Evolutionary conservation across 2,888 invertebrate species (phyloP).

Genomic region (Dicyrtomina minuta): DNA sequence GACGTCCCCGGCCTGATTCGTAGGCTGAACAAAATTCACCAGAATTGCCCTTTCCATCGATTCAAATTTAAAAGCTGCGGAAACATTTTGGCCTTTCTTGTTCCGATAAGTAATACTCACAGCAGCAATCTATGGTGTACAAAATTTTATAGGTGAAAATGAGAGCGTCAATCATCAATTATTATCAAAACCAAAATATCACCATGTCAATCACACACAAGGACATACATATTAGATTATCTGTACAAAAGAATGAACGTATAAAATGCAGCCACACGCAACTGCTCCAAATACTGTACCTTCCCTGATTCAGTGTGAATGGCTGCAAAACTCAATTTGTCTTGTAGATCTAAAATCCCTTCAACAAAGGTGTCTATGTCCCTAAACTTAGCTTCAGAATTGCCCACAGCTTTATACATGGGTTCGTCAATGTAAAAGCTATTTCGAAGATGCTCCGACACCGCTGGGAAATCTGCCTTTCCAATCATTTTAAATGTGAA

Average conservation of each 20-base stretch:
- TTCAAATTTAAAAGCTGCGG: slow-evolving; percentile 2
- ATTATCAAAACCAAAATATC: background rate
- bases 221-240: background rate
- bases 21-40: slow-evolving; percentile 3
- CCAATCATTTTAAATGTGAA: slow-evolving; percentile 43
- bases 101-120: background rate
- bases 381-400: slow-evolving; percentile 35
- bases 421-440: slow-evolving; percentile 48
- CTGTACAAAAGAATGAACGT: too few relatives aligned
- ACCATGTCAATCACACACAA: background rate
- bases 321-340: slow-evolving; percentile 44
- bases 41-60: slow-evolving; percentile 1
- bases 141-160: background rate
- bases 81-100: background rate
- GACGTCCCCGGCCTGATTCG: slow-evolving; percentile 14
- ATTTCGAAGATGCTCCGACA: slow-evolving; percentile 40
- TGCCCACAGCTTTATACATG: slow-evolving; percentile 40
- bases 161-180: background rate
- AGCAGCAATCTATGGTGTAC: too few relatives aligned
- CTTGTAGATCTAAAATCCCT: slow-evolving; percentile 33
- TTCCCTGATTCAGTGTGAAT: slow-evolving; percentile 40
- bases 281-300: too few relatives aligned
- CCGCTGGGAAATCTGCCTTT: slow-evolving; percentile 34
- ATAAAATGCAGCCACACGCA: too few relatives aligned
- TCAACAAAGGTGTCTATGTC: slow-evolving; percentile 41